Evolutionary conservation across 2,797 vertebrate genomes (phyloP).

Genomic region (Neosalanx taihuensis): DNA sequence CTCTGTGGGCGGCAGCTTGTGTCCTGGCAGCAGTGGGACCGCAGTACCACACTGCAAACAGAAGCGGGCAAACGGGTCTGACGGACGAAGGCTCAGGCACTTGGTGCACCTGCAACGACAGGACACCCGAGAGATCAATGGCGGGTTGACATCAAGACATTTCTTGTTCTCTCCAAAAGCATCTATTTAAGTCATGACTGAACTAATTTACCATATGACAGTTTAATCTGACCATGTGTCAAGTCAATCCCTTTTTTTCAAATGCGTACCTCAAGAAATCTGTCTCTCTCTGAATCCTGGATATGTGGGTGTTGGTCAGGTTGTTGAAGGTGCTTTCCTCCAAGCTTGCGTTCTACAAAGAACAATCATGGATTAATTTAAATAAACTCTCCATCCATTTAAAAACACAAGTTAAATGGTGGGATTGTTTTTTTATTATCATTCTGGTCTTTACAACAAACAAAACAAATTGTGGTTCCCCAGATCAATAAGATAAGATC

Average conservation of each 20-base stretch:
- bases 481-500: too few species aligned
- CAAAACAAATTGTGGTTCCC: too few species aligned
- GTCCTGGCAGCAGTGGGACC: conserved; percentile 69
- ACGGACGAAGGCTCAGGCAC: conserved; percentile 73
- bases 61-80: conserved; percentile 82
- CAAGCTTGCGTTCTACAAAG: conserved; percentile 59
- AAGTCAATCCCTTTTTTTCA: neutral
- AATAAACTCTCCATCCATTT: neutral
- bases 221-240: neutral
- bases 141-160: neutral
- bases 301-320: conserved; percentile 63
- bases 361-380: neutral
- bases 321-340: conserved; percentile 57
- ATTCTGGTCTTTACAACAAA: neutral
- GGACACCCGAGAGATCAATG: neutral
- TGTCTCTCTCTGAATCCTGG: conserved; percentile 70
- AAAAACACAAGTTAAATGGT: neutral
- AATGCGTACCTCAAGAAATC: conserved; percentile 78
- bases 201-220: neutral
- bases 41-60: conserved; percentile 82
- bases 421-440: neutral
- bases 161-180: neutral
- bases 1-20: conserved; percentile 71
- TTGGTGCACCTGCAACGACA: conserved; percentile 72
- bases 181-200: too few species aligned